Conservation (phyloP, 2,888 invertebrate genomes). For the Agrypnus murinus region DNA sequence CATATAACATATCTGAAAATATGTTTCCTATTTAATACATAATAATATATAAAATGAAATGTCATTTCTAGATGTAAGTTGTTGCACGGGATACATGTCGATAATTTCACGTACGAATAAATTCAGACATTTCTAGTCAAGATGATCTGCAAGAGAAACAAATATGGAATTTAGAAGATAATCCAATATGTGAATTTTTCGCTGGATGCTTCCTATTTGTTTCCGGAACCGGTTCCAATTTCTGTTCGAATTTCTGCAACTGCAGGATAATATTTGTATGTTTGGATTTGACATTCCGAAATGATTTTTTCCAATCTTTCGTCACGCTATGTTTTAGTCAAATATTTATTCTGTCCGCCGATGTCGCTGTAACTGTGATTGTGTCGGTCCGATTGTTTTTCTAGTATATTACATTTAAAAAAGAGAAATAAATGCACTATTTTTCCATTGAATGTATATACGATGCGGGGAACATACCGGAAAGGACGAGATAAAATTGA, state of each 20-base stretch:
- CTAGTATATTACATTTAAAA: conserved; percentile 31
- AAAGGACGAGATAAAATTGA: conserved; percentile 6
- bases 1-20: too few relatives aligned
- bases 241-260: conserved; percentile 58
- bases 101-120: conserved; percentile 30
- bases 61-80: too few relatives aligned
- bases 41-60: neutral
- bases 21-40: neutral
- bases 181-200: conserved; percentile 66
- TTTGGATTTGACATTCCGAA: conserved; percentile 64
- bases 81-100: neutral
- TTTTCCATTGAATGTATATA: too few relatives aligned
- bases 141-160: conserved; percentile 54
- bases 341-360: conserved; percentile 57
- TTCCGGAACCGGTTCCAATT: conserved; percentile 58
- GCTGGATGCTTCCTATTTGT: conserved; percentile 60
- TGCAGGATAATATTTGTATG: conserved; percentile 63
- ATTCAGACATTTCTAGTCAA: conserved; percentile 19
- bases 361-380: conserved; percentile 41
- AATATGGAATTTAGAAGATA: conserved; percentile 58
- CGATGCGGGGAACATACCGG: neutral
- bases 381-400: conserved; percentile 39
- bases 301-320: conserved; percentile 61
- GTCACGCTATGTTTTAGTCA: conserved; percentile 58
- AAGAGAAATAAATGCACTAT: conserved; percentile 28